Conservation (phyloP, 2,113 vertebrate species). For the Indicator maculatus region DNA sequence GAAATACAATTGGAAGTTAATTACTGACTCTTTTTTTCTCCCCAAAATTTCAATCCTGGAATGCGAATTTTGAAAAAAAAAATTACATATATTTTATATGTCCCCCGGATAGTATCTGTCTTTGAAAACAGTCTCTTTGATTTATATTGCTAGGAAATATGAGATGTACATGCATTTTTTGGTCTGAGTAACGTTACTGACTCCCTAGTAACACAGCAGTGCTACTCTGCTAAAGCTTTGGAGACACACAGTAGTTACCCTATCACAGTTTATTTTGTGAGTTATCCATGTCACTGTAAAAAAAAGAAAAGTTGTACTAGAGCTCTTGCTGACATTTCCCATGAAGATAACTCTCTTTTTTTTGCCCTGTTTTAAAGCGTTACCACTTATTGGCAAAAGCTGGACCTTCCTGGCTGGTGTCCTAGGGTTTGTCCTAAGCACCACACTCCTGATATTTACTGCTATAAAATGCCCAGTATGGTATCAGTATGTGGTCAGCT, state of each 20-base stretch:
- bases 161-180: neutral
- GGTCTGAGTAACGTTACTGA: neutral
- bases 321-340: neutral
- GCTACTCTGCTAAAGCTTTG: neutral
- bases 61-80: neutral
- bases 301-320: neutral
- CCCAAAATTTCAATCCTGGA: neutral
- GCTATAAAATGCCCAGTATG: constrained; percentile 86
- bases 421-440: constrained; percentile 73
- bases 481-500: constrained; percentile 85
- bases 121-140: neutral
- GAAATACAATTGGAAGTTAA: neutral
- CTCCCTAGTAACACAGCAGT: neutral
- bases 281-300: neutral
- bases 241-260: neutral
- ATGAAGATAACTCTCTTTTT: neutral
- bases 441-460: constrained; percentile 79
- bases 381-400: constrained; percentile 74
- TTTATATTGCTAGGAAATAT: neutral
- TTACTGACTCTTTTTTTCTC: neutral
- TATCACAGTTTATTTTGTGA: neutral
- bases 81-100: neutral
- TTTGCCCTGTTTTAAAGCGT: constrained; percentile 13
- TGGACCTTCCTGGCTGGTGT: constrained; percentile 87
- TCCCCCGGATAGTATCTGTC: neutral